phyloP scores from a whole-genome alignment of 2,113 vertebrate species.

The Sander lucioperca region DNA sequence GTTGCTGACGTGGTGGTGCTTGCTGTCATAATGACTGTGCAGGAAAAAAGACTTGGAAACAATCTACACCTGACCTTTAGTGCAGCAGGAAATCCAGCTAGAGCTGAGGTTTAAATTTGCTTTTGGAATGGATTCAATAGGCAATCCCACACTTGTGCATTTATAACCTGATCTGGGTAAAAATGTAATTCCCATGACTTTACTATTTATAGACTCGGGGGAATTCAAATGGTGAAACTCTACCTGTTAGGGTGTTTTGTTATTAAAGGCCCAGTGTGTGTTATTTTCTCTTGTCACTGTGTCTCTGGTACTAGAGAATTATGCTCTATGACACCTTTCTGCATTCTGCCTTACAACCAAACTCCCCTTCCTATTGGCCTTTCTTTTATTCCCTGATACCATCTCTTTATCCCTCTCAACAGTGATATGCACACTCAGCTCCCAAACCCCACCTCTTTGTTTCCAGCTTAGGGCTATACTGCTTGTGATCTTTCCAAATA shows the following conservation, averaged over 20 bases:
- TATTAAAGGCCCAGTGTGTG: not conserved
- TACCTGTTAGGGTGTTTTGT: not conserved
- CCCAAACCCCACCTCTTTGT: slow-evolving; percentile 52
- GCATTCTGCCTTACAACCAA: slow-evolving; percentile 44
- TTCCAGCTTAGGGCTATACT: slow-evolving; percentile 38
- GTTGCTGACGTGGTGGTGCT: slow-evolving; percentile 72
- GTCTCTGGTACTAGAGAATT: not conserved
- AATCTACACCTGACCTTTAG: slow-evolving; percentile 58
- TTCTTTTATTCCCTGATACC: slow-evolving; percentile 1
- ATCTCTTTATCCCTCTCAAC: slow-evolving; percentile 9
- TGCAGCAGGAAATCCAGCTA: slow-evolving; percentile 59
- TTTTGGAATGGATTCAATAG: slow-evolving; percentile 40
- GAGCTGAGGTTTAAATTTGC: slow-evolving; percentile 43
- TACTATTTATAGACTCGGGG: slow-evolving; percentile 43
- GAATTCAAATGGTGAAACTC: slow-evolving; percentile 37
- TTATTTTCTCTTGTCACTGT: not conserved
- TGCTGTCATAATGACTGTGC: slow-evolving; percentile 76
- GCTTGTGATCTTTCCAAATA: slow-evolving; percentile 42
- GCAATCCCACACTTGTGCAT: not conserved
- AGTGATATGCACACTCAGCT: slow-evolving; percentile 45
- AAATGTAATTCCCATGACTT: slow-evolving; percentile 25
- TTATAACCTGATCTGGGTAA: slow-evolving; percentile 32
- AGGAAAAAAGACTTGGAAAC: slow-evolving; percentile 47
- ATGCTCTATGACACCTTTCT: slow-evolving; percentile 1
- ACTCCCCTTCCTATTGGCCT: slow-evolving; percentile 13